Conservation (phyloP, 2,888 invertebrate genomes). For the Dyspetes luteomarginatus region DNA sequence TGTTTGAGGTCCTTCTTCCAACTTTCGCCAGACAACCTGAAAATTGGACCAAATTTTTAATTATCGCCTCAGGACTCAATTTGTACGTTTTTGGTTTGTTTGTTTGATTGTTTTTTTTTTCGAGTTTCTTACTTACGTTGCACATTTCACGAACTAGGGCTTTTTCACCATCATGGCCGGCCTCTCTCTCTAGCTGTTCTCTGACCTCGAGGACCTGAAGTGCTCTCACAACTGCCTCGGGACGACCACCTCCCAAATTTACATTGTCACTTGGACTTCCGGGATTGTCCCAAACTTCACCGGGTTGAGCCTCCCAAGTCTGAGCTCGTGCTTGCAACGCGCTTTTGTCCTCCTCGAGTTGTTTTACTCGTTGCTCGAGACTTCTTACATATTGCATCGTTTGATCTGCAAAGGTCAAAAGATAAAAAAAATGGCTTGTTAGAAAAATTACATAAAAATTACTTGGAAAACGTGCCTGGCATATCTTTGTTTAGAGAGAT, state of each 20-base stretch:
- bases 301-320: slow-evolving; percentile 77
- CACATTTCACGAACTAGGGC: slow-evolving; percentile 98
- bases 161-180: slow-evolving; percentile 92
- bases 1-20: slow-evolving; percentile 92
- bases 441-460: too few relatives aligned
- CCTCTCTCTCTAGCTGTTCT: slow-evolving; percentile 92
- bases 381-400: slow-evolving; percentile 96
- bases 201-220: slow-evolving; percentile 96
- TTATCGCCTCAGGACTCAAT: background rate
- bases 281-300: slow-evolving; percentile 79
- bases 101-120: background rate
- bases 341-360: slow-evolving; percentile 92
- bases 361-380: slow-evolving; percentile 93
- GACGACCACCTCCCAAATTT: slow-evolving; percentile 87
- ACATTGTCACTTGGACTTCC: slow-evolving; percentile 76
- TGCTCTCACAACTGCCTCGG: slow-evolving; percentile 96
- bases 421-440: slow-evolving; percentile 3
- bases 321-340: slow-evolving; percentile 84
- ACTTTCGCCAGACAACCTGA: slow-evolving; percentile 94
- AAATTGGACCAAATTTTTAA: slow-evolving; percentile 69
- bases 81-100: background rate
- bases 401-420: slow-evolving; percentile 86
- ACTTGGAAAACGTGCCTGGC: too few relatives aligned
- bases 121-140: slow-evolving; percentile 86
- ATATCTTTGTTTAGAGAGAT: too few relatives aligned